These are phyloP conservation scores for Cheilosia scutellata DNA, from an alignment of 2,888 invertebrate genomes.

Conservation along the genomic window DNA sequence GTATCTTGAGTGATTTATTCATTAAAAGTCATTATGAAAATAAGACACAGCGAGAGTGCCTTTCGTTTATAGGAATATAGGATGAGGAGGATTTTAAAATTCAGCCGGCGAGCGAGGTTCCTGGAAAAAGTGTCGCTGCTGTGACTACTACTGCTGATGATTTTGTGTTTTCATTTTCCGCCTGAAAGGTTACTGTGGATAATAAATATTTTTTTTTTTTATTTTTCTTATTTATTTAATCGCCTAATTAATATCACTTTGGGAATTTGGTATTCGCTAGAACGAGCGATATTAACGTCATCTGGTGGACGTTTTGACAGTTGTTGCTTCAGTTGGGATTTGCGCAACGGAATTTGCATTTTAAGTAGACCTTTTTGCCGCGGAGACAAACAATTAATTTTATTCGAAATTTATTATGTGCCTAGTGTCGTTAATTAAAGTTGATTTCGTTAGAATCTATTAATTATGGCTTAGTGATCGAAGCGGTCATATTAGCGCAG, in stretches of 20 bases:
- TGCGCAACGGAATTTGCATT: conserved; percentile 62
- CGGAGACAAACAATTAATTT: conserved; percentile 35
- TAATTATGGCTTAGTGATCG: conserved; percentile 5
- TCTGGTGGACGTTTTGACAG: conserved; percentile 54
- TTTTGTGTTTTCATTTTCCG: conserved; percentile 62
- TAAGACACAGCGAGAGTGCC: conserved; percentile 68
- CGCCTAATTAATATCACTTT: conserved; percentile 69
- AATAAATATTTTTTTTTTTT: conserved; percentile 30
- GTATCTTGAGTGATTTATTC: conserved; percentile 84
- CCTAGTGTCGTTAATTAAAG: conserved; percentile 43
- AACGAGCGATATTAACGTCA: conserved; percentile 63
- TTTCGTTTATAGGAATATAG: conserved; percentile 8
- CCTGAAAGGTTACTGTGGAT: conserved; percentile 47
- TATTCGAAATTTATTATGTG: conserved; percentile 46
- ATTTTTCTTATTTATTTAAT: conserved; percentile 46
- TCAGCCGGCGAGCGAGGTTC: conserved; percentile 69
- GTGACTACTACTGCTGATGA: conserved; percentile 39
- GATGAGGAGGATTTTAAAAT: conserved; percentile 72
- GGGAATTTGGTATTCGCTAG: conserved; percentile 61
- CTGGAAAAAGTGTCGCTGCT: conserved; percentile 72
- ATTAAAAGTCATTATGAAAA: conserved; percentile 82
- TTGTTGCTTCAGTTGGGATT: conserved; percentile 56
- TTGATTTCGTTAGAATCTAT: neutral
- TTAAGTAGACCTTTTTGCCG: conserved; percentile 27
- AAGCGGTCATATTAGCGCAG: conserved; percentile 17